phyloP scores from a whole-genome alignment of 2,888 invertebrate genomes.

The Maniola hyperantus region DNA sequence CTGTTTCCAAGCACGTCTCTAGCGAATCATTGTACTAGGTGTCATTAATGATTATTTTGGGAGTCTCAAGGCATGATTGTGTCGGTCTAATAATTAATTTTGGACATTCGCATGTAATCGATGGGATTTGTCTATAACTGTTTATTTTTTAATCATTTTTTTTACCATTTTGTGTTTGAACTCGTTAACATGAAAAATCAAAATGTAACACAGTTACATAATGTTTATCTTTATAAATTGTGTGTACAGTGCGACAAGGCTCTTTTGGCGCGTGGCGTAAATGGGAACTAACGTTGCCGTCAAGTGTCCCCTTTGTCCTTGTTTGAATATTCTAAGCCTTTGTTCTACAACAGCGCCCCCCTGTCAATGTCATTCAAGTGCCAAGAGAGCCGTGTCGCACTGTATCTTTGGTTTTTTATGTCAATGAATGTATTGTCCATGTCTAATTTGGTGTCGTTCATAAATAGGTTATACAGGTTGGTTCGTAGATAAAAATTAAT shows the following conservation, averaged over 20 bases:
- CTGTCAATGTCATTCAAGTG: no score
- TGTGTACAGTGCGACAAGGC: no score
- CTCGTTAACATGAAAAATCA: neutral
- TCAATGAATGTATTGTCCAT: constrained; percentile 2
- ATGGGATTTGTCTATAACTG: neutral
- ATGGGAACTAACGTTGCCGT: no score
- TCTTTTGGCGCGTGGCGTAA: no score
- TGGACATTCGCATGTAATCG: neutral
- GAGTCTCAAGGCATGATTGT: neutral
- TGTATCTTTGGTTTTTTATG: constrained; percentile 4
- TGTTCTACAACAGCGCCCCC: no score
- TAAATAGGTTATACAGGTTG: neutral
- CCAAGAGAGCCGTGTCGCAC: no score
- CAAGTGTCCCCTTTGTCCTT: no score
- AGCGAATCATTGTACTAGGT: neutral
- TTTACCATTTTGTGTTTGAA: neutral
- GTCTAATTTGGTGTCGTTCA: constrained; percentile 16
- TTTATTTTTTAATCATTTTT: neutral
- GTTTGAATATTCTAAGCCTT: no score
- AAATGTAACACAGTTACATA: no score
- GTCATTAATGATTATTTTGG: neutral
- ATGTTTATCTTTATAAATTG: no score
- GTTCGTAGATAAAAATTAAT: neutral
- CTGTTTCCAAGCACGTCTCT: neutral
- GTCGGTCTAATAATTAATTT: neutral